phyloP scores from a whole-genome alignment of 1,140 invertebrate genomes.

The Rhopalosiphum padi region DNA sequence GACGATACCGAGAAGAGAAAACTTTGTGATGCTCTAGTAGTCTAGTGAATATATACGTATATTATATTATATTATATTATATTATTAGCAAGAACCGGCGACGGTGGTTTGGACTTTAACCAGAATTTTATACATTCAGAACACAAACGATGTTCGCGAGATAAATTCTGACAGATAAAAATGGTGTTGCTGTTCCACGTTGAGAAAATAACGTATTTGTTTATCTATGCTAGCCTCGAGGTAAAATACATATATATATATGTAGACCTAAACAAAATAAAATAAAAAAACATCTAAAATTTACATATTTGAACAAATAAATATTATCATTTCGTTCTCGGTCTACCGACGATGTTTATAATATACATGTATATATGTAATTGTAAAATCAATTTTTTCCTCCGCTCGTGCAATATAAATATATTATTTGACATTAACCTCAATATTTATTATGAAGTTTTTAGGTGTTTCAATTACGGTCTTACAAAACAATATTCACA shows the following conservation, averaged over 20 bases:
- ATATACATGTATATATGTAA: background rate
- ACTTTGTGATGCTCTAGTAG: constrained; percentile 3
- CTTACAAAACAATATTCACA: background rate
- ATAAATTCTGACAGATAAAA: constrained; percentile 16
- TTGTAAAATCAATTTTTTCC: background rate
- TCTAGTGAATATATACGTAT: background rate
- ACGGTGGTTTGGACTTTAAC: constrained; percentile 7
- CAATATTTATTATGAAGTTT: background rate
- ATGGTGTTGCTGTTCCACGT: constrained; percentile 10
- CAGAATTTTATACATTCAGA: constrained; percentile 14
- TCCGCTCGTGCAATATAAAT: background rate
- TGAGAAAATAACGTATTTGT: constrained; percentile 30
- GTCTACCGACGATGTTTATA: background rate
- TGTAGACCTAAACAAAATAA: background rate
- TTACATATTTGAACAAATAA: constrained; percentile 33
- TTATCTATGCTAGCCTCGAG: constrained; percentile 6
- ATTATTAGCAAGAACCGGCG: background rate
- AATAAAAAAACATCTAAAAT: background rate
- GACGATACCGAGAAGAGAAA: background rate
- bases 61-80: background rate
- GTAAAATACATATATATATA: background rate
- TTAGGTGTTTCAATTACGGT: background rate
- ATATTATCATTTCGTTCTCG: constrained; percentile 30
- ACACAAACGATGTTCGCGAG: background rate
- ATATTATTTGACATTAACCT: background rate